These are phyloP conservation scores for Allygus modestus DNA, from an alignment of 2,888 invertebrate genomes.

Conservation along the genomic window DNA sequence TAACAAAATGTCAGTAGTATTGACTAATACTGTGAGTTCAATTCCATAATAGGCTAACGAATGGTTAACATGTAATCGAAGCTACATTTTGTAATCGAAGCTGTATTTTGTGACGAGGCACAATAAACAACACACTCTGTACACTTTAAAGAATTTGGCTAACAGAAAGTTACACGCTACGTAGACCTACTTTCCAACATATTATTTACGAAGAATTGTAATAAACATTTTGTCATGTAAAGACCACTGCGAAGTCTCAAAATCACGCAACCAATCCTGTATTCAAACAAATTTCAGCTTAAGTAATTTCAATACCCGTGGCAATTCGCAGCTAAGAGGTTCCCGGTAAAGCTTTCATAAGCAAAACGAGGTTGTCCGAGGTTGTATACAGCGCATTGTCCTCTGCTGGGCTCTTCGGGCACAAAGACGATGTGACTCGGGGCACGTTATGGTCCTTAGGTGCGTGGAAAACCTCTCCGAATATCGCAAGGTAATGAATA, in stretches of 20 bases:
- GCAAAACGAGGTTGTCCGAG: neutral
- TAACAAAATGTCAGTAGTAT: too few relatives aligned
- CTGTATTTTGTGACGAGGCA: too few relatives aligned
- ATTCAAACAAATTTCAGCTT: neutral
- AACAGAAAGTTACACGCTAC: too few relatives aligned
- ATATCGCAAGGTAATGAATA: constrained; percentile 29
- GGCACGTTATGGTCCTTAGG: neutral
- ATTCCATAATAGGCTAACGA: too few relatives aligned
- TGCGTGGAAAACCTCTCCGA: neutral
- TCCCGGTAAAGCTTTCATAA: neutral
- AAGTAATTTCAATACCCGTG: neutral
- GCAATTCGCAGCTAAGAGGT: neutral
- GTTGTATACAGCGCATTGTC: constrained; percentile 9
- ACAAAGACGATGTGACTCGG: neutral
- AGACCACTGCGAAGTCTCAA: neutral
- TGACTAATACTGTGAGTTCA: too few relatives aligned
- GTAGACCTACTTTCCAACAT: too few relatives aligned
- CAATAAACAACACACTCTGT: too few relatives aligned
- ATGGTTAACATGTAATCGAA: too few relatives aligned
- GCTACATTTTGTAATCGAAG: too few relatives aligned
- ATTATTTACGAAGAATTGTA: too few relatives aligned
- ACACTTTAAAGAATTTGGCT: too few relatives aligned
- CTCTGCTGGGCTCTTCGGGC: neutral
- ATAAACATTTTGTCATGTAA: too few relatives aligned
- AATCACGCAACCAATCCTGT: neutral